phyloP scores from a whole-genome alignment of 2,113 vertebrate genomes.

The Oncorhynchus keta region DNA sequence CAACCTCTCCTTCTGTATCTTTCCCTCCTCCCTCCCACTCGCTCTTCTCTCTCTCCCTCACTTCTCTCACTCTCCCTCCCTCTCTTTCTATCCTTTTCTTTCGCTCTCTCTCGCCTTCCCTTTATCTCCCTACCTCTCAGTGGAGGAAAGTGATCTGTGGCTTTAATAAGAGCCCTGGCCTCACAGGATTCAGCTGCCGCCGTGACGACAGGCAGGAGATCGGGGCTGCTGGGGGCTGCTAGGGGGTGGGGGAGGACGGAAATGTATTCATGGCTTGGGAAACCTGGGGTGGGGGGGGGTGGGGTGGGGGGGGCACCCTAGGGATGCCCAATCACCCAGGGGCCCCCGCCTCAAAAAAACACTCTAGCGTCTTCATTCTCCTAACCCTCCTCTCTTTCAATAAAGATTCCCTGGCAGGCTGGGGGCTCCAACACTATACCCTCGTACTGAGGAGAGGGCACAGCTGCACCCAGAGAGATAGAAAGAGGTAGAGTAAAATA shows the following conservation, averaged over 20 bases:
- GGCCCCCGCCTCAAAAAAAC: constrained; percentile 54
- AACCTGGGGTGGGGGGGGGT: constrained; percentile 31
- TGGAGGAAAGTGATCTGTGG: constrained; percentile 96
- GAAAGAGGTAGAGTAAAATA: constrained; percentile 9
- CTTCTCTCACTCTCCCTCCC: too few species aligned
- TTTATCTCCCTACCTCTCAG: constrained; percentile 77
- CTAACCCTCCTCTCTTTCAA: constrained; percentile 37
- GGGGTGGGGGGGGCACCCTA: constrained; percentile 27
- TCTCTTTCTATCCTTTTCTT: neutral
- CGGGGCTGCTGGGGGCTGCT: constrained; percentile 21
- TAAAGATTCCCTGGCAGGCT: constrained; percentile 49
- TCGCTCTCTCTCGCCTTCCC: constrained; percentile 19
- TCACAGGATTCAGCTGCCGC: constrained; percentile 96
- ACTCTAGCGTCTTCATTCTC: constrained; percentile 5
- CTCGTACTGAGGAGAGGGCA: constrained; percentile 49
- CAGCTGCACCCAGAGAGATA: constrained; percentile 45
- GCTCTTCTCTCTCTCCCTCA: too few species aligned
- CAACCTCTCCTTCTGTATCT: too few species aligned
- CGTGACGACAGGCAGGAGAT: constrained; percentile 79
- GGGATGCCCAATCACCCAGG: constrained; percentile 79
- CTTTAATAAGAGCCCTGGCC: constrained; percentile 97
- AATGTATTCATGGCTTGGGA: constrained; percentile 77
- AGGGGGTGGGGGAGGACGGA: constrained; percentile 73
- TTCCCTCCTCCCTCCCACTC: too few species aligned
- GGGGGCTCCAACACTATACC: too few species aligned